These are phyloP conservation scores for Tupiocoris notatus DNA, from an alignment of 2,888 invertebrate species.

Conservation along the genomic window DNA sequence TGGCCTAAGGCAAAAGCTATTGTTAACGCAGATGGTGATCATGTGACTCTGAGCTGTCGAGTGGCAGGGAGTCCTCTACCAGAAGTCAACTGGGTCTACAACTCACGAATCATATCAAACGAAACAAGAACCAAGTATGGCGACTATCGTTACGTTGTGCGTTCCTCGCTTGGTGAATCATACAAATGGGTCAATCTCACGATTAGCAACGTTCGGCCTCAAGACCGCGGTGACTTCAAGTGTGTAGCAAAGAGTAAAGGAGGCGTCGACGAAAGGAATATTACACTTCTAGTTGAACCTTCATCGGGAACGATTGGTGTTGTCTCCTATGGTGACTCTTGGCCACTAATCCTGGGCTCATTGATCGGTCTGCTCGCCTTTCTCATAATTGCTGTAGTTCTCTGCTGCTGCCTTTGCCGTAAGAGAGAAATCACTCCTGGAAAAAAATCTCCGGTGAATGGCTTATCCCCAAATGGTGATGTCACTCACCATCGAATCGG, in stretches of 20 bases:
- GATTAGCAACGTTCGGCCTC: constrained; percentile 62
- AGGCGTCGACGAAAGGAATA: constrained; percentile 73
- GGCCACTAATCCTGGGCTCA: constrained; percentile 57
- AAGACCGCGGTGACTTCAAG: constrained; percentile 71
- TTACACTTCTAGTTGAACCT: constrained; percentile 59
- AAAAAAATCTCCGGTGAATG: constrained; percentile 57
- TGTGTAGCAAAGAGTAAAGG: constrained; percentile 82
- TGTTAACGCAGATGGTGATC: constrained; percentile 61
- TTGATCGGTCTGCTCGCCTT: constrained; percentile 57
- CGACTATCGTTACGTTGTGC: constrained; percentile 47
- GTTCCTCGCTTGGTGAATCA: constrained; percentile 44
- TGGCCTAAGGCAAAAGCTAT: constrained; percentile 62
- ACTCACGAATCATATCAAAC: constrained; percentile 60
- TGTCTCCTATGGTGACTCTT: constrained; percentile 53
- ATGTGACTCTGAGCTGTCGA: constrained; percentile 71
- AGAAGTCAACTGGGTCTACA: constrained; percentile 71
- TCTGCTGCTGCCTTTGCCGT: constrained; percentile 63
- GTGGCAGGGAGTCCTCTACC: constrained; percentile 75
- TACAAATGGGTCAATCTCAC: constrained; percentile 67
- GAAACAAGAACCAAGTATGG: constrained; percentile 51
- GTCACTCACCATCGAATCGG: constrained; percentile 62
- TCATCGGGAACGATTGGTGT: constrained; percentile 32
- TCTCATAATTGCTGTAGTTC: constrained; percentile 56
- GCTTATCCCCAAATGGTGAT: constrained; percentile 64
- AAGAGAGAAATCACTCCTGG: constrained; percentile 52